Percentiles rank a stretch among this genome's conserved stretches.
Evolutionary conservation across 2,888 invertebrate species (phyloP).

Genomic region (Drosophila flavopinicola): DNA sequence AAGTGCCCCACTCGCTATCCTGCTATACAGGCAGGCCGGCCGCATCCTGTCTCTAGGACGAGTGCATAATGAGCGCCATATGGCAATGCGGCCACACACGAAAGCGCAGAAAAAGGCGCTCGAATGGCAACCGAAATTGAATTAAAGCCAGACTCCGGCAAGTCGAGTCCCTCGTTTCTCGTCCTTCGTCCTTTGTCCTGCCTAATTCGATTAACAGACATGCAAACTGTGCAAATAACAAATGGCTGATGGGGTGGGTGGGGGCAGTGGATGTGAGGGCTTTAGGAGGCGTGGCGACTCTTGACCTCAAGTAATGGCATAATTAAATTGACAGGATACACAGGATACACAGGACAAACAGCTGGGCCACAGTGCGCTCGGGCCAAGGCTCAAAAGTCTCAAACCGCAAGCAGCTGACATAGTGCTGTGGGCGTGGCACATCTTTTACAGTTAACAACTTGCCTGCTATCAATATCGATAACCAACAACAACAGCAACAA

Average conservation of each 20-base stretch:
- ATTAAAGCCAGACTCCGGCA: constrained; percentile 42
- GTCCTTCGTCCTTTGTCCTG: constrained; percentile 21
- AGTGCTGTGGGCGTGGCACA: background rate
- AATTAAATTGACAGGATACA: constrained; percentile 58
- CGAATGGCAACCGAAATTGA: constrained; percentile 50
- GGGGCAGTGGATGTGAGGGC: too few relatives aligned
- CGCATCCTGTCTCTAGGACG: constrained; percentile 10
- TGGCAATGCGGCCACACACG: constrained; percentile 42
- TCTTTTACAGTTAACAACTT: constrained; percentile 18
- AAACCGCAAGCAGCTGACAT: constrained; percentile 32
- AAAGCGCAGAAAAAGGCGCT: constrained; percentile 5
- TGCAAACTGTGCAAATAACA: constrained; percentile 49
- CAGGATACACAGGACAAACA: constrained; percentile 15
- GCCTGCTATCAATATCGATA: constrained; percentile 25
- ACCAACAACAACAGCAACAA: constrained; percentile 15
- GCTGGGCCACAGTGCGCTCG: constrained; percentile 28
- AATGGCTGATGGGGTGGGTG: constrained; percentile 8
- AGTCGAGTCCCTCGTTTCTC: too few relatives aligned
- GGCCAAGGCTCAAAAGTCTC: background rate
- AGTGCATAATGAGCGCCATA: constrained; percentile 65
- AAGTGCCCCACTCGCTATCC: constrained; percentile 12
- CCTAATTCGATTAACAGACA: constrained; percentile 69
- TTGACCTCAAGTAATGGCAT: constrained; percentile 62
- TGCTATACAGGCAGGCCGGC: background rate
- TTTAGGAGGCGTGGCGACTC: constrained; percentile 7